phyloP scores from a whole-genome alignment of 2,797 vertebrate species.

The Nannoperca australis region DNA sequence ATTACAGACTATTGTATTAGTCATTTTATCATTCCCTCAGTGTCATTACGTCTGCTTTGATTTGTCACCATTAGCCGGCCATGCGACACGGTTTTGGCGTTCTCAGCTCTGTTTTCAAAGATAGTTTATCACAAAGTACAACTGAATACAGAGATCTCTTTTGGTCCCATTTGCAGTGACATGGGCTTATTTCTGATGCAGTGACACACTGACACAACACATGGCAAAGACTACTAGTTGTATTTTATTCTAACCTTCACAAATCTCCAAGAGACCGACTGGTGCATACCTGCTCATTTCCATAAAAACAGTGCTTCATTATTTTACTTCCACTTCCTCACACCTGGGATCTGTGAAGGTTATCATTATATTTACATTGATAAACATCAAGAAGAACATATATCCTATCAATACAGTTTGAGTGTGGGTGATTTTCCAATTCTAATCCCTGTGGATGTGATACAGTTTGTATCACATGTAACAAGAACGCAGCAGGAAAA shows the following conservation, averaged over 20 bases:
- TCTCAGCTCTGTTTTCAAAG: constrained; percentile 34
- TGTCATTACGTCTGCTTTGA: constrained; percentile 55
- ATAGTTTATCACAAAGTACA: constrained; percentile 35
- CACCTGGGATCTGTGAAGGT: background rate
- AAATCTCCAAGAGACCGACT: constrained; percentile 1
- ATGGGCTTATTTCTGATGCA: constrained; percentile 23
- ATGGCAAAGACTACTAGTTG: background rate
- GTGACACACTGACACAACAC: constrained; percentile 4
- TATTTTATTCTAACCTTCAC: constrained; percentile 39
- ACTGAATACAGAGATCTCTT: constrained; percentile 28
- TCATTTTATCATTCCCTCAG: constrained; percentile 30
- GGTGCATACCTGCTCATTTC: background rate
- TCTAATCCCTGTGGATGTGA: background rate
- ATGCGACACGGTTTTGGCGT: background rate
- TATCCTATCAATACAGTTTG: background rate
- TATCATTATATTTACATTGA: background rate
- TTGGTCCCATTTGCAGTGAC: constrained; percentile 18
- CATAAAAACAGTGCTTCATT: background rate
- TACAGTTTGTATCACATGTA: background rate
- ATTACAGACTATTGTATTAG: constrained; percentile 12
- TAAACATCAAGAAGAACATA: constrained; percentile 1
- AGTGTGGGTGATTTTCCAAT: background rate
- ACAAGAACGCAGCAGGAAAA: background rate
- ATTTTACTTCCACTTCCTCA: background rate
- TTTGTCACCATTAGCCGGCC: constrained; percentile 54